These are phyloP conservation scores for Eublepharis macularius DNA, from an alignment of 2,113 vertebrate species.

Conservation along the genomic window DNA sequence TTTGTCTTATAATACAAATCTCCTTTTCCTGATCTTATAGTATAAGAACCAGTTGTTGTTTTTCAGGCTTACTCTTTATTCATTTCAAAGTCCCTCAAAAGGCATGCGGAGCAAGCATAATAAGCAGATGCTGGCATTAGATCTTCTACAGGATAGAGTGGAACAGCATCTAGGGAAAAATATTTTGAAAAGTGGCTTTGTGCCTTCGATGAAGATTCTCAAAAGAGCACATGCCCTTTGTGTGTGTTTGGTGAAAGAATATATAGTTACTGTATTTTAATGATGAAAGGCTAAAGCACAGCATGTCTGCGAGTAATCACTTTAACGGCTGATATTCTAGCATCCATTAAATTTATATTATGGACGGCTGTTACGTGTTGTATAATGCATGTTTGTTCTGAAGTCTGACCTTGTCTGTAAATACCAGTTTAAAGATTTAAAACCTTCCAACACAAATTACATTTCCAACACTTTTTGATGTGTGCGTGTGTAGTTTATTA, in stretches of 20 bases:
- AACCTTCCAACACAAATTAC: neutral
- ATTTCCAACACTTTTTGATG: neutral
- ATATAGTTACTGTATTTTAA: neutral
- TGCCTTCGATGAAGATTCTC: neutral
- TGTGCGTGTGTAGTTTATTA: neutral
- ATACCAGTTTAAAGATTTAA: conserved; percentile 11
- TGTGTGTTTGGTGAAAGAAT: neutral
- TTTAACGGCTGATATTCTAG: neutral
- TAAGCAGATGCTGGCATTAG: neutral
- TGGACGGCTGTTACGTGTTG: neutral
- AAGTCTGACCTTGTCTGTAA: conserved; percentile 15
- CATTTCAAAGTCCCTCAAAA: neutral
- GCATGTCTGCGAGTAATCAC: neutral
- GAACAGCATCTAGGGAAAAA: neutral
- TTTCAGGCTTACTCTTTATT: neutral
- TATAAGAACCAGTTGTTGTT: neutral
- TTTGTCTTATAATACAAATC: neutral
- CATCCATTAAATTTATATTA: neutral
- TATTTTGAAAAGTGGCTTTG: neutral
- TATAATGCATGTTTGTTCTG: neutral
- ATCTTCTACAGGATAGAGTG: neutral
- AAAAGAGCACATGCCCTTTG: neutral
- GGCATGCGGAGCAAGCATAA: neutral
- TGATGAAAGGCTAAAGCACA: neutral
- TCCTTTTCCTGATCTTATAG: neutral